phyloP scores from a whole-genome alignment of 2,888 invertebrate genomes.

The Seira ritae region DNA sequence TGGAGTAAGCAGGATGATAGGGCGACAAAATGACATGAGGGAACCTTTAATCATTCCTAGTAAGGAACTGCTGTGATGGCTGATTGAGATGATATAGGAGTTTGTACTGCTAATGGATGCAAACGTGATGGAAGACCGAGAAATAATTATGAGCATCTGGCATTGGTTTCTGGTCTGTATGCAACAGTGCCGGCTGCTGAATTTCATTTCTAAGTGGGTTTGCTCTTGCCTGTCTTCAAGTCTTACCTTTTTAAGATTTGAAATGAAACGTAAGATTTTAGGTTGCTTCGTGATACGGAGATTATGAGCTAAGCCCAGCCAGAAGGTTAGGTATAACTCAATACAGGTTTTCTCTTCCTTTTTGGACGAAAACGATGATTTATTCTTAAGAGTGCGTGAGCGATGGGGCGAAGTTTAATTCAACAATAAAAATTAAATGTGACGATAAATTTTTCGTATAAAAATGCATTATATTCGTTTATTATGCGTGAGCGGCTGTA shows the following conservation, averaged over 20 bases:
- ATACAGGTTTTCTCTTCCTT: constrained; percentile 29
- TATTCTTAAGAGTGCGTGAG: constrained; percentile 14
- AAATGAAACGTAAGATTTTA: too few species aligned
- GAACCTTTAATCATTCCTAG: constrained; percentile 53
- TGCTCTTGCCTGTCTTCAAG: constrained; percentile 37
- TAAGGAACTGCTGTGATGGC: constrained; percentile 9
- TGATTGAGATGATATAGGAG: constrained; percentile 5
- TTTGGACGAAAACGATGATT: constrained; percentile 23
- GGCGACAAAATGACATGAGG: constrained; percentile 34
- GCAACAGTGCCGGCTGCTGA: too few species aligned
- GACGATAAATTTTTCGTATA: constrained; percentile 25
- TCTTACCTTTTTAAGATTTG: background rate
- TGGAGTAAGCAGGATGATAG: constrained; percentile 3
- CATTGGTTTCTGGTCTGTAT: background rate
- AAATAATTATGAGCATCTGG: constrained; percentile 43
- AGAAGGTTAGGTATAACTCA: too few species aligned
- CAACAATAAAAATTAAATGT: constrained; percentile 15
- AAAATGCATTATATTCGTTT: background rate
- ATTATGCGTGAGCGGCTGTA: background rate
- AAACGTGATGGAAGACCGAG: background rate
- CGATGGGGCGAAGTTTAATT: background rate
- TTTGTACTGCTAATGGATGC: constrained; percentile 9
- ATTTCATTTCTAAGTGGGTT: too few species aligned
- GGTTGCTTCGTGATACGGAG: too few species aligned
- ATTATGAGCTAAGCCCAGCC: too few species aligned